Base-by-base conservation (phyloP, 2,888 invertebrate genomes). In the Drosophila peninsularis region DNA sequence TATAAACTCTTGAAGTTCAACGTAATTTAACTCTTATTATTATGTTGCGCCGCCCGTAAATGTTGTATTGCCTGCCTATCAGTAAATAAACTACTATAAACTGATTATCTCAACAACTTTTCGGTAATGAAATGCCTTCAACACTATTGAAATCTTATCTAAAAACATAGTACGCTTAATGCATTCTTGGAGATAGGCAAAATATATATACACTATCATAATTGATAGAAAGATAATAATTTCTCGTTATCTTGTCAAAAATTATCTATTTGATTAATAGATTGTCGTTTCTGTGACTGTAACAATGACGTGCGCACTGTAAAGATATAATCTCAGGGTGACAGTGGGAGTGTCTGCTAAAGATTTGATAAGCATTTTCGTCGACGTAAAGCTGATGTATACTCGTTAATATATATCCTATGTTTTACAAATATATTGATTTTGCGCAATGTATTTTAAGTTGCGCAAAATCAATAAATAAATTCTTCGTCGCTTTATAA, bases 381-480 rank as follows among this genome's bases (percentile, higher is more conserved):
- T 10, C 2, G 30, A 10, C 10, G 10, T 9, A 9, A 17, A 39
- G 34, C 4, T 37, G 36, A 37, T 11, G 7, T 7, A 27, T 27
- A 7, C 27, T 27, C 7, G 27, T 13, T 6, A 6, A 41, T 21
- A 13, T 21, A 5, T 6, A 6, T 14, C 14, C 13, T 42, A 24
- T 24, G n/a, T n/a, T n/a, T 9, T 44, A 14, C 3, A 39, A 9
- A 39, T 24, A 21, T 45, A 27, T 24, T 44, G 14, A 44, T 44
- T 24, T 44, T 44, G 42, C 44, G 4, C 24, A 24, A 45, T 27
- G 1, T 45, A 45, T 21, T 7, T 21, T 21, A 14, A 21, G 13
- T 21, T 42, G 14, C 42, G 42, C 10, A 45, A 45, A 27, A 27
- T 45, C 45, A 27, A 45, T 45, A 27, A n/a, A n/a, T n/a, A 21